Conservation (phyloP, 1,140 invertebrate genomes). For the Conopomorpha cramerella region DNA sequence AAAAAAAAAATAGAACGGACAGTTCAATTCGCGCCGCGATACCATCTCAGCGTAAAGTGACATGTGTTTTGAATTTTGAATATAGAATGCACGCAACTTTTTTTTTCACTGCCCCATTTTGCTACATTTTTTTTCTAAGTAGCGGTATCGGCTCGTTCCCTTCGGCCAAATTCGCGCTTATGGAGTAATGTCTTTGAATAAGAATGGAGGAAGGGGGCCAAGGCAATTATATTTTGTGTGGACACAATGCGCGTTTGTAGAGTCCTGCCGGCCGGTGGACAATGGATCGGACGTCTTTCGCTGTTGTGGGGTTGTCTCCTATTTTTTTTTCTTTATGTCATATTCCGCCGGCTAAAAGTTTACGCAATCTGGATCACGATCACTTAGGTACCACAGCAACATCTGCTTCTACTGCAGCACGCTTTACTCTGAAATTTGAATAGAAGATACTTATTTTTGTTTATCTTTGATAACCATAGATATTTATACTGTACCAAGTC, state of each 20-base stretch:
- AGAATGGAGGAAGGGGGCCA: constrained; percentile 24
- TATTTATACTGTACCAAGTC: too few species aligned
- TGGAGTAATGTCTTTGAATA: constrained; percentile 3
- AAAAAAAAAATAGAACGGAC: constrained; percentile 5
- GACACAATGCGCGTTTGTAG: constrained; percentile 11
- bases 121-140: constrained; percentile 12
- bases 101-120: constrained; percentile 10
- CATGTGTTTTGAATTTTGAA: constrained; percentile 50
- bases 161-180: too few species aligned
- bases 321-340: neutral
- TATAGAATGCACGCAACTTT: constrained; percentile 20
- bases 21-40: constrained; percentile 33
- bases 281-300: neutral
- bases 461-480: too few species aligned
- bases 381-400: too few species aligned
- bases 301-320: neutral
- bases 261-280: neutral
- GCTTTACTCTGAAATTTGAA: too few species aligned
- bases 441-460: too few species aligned
- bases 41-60: constrained; percentile 43
- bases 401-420: too few species aligned
- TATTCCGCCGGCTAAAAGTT: too few species aligned
- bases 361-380: too few species aligned
- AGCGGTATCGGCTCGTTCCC: too few species aligned
- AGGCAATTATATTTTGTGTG: constrained; percentile 45